Conservation (phyloP, 2,113 vertebrate species). For the Rhipidura dahli region DNA sequence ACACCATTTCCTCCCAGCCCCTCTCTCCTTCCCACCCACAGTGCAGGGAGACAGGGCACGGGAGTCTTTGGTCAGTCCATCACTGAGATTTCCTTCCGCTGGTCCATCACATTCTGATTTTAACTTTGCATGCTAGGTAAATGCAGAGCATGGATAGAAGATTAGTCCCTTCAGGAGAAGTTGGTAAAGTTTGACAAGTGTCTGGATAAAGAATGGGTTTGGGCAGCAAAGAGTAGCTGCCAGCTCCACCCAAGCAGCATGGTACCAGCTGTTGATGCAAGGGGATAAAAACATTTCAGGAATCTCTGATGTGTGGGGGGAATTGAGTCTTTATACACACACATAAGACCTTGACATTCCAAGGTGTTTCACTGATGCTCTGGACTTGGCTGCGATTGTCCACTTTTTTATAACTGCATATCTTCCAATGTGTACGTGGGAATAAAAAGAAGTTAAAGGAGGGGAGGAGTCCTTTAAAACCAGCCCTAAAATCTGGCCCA, state of each 20-base stretch:
- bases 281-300: not conserved
- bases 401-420: not conserved
- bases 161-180: not conserved
- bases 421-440: not conserved
- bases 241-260: not conserved
- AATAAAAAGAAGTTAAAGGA: not conserved
- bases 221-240: not conserved
- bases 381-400: not conserved
- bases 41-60: no score
- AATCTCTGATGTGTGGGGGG: accelerated
- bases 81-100: no score
- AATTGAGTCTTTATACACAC: not conserved
- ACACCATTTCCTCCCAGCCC: no score
- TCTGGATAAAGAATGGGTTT: not conserved
- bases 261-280: not conserved
- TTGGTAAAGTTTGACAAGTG: not conserved
- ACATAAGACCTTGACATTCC: not conserved
- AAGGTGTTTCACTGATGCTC: not conserved
- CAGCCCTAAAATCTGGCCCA: not conserved
- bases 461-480: not conserved
- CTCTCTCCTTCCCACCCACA: no score
- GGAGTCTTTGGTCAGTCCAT: no score
- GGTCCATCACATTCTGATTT: not conserved
- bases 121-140: not conserved
- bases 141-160: not conserved